Conservation (phyloP, 2,113 vertebrate species). For the Corythaeola cristata region DNA sequence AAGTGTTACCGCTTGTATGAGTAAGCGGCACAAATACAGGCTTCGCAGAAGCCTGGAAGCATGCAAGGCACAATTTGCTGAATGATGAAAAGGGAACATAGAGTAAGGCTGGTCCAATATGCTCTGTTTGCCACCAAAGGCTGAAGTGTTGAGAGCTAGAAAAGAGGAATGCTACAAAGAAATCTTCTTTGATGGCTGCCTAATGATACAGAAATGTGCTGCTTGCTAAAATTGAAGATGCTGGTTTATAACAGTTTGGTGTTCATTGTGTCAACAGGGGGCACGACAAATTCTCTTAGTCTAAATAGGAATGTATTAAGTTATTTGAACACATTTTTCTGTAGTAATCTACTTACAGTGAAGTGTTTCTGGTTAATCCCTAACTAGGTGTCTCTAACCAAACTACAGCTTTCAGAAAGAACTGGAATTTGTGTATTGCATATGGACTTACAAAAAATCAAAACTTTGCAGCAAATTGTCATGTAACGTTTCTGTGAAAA, state of each 20-base stretch:
- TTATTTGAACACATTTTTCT: neutral
- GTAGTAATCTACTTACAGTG: neutral
- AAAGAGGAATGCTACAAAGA: neutral
- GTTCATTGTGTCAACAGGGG: neutral
- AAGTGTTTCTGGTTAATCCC: neutral
- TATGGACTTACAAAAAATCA: neutral
- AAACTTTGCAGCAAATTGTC: neutral
- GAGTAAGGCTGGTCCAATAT: neutral
- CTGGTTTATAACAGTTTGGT: neutral
- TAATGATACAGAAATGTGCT: neutral
- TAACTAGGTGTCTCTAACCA: neutral
- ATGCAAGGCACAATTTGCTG: neutral
- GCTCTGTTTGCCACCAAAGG: neutral
- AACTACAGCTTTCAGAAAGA: neutral
- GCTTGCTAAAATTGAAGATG: neutral
- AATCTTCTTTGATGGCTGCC: neutral
- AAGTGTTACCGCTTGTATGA: conserved; percentile 5
- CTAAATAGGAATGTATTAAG: neutral
- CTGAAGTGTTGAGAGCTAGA: neutral
- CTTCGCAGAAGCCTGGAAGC: neutral
- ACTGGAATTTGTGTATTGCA: neutral
- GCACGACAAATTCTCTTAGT: neutral
- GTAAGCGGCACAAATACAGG: neutral
- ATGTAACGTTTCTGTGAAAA: neutral
- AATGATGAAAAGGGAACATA: neutral